Evolutionary conservation across 2,888 invertebrate species (phyloP), one percentile per base, ranked within the genome.

Genomic region (Magallana nippona): DNA sequence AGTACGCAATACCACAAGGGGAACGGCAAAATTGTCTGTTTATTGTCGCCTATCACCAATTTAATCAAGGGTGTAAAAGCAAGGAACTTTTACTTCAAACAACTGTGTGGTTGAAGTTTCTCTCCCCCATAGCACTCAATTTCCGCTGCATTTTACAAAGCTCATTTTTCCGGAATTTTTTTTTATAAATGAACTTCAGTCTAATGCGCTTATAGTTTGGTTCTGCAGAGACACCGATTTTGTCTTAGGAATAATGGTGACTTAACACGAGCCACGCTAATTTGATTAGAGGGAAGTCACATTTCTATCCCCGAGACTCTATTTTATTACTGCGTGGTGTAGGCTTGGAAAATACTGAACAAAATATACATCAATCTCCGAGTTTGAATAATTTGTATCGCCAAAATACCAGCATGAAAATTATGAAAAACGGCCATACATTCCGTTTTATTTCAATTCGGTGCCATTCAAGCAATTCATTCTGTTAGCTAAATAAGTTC

Each of bases 51-150:
- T n/a, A n/a, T n/a, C n/a, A 60, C n/a, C 60, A 2, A 60, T 60
- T 60, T 60, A 60, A 60, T 60, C 8, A 60, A 60, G 60, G 60
- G 60, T 60, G 60, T n/a, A n/a, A n/a, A 60, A 60, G 17, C n/a
- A 60, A 60, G 17, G 17, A 60, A 60, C 60, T 60, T 60, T n/a
- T n/a, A 60, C 60, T n/a, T 60, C 17, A 17, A n/a, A 15, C n/a
- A 1, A n/a, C 60, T 17, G n/a, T n/a, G 17, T 60, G n/a, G 10
- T 17, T 60, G 2, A 60, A 60, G n/a, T n/a, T 8, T 60, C 15
- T 15, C 60, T 8, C 60, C 60, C n/a, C 60, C 60, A 8, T 10
- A n/a, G 17, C 15, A 60, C 60, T 60, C 60, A 60, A 60, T 60
- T n/a, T 60, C 60, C 60, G 19, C n/a, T 62, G n/a, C 62, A 62